Base-by-base conservation (phyloP, 2,888 invertebrate genomes). In the Trilocha varians region DNA sequence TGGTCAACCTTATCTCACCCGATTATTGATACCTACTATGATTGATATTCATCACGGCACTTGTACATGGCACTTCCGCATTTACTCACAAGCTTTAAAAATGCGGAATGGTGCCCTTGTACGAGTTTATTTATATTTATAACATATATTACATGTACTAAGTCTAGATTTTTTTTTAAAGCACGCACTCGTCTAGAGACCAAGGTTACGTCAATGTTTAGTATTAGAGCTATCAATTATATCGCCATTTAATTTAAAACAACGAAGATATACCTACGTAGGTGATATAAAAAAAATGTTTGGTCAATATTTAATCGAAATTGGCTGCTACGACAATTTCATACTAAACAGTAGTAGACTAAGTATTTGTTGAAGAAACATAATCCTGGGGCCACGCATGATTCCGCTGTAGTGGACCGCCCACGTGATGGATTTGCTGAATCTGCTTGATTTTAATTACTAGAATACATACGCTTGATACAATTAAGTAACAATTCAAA, bases 101-200 rank as follows among this genome's bases (percentile, higher is more conserved):
- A 42, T 42, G 42, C 42, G 38, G 42, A 13, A n/a, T 35, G 18
- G 38, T 42, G 42, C 38, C 42, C 42, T 42, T 42, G 42, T 38
- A 34, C 16, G 32, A 42, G n/a, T 35, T 34, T 36, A 39, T 39
- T 43, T 43, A 43, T 43, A 32, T 39, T 37, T 43, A 36, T 43
- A 17, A 36, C 38, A 33, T 45, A 45, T 42, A 40, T 38, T 35
- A 40, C 34, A 40, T 38, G 38, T 40, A 38, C 38, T 36, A 25
- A 42, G 42, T 42, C 45, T 42, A 45, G 38, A 42, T 38, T 42
- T 32, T 34, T 18, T 13, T 5, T 36, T 36, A 13, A 13, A 41
- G 36, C 36, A 33, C 33, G 17, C 16, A 40, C 15, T 14, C 34
- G 16, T 36, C 15, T 13, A 33, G 33, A 15, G 16, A 33, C 33